phyloP scores from a whole-genome alignment of 2,113 vertebrate genomes.

The Vidua chalybeata region DNA sequence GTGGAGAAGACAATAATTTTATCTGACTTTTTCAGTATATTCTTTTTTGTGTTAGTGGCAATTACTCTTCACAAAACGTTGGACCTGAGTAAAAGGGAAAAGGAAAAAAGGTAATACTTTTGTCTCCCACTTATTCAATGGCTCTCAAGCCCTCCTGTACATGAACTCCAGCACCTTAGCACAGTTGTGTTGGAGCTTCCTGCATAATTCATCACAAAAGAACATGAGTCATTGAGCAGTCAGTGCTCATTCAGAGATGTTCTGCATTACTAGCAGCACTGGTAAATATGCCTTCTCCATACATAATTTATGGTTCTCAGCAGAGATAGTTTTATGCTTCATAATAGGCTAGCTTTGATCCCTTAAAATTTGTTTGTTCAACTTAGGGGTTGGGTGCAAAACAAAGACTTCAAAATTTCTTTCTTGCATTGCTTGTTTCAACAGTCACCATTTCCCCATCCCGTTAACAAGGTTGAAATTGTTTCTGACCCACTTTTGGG shows the following conservation, averaged over 20 bases:
- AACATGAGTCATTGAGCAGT: slow-evolving; percentile 57
- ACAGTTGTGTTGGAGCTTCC: slow-evolving; percentile 28
- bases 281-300: slow-evolving; percentile 51
- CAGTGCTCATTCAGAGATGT: slow-evolving; percentile 51
- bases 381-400: slow-evolving; percentile 30
- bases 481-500: slow-evolving; percentile 52
- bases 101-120: slow-evolving; percentile 4
- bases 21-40: slow-evolving; percentile 19
- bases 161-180: slow-evolving; percentile 58
- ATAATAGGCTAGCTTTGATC: slow-evolving; percentile 58
- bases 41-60: background rate
- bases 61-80: slow-evolving; percentile 1
- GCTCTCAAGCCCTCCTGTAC: background rate
- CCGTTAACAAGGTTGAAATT: slow-evolving; percentile 27
- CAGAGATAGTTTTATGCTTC: slow-evolving; percentile 38
- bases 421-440: slow-evolving; percentile 21
- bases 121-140: slow-evolving; percentile 17
- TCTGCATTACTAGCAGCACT: slow-evolving; percentile 32
- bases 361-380: slow-evolving; percentile 39
- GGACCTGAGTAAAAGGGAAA: background rate
- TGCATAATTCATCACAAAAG: slow-evolving; percentile 76
- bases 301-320: slow-evolving; percentile 58
- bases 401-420: slow-evolving; percentile 37
- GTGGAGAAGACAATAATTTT: background rate
- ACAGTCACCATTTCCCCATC: background rate